These are phyloP conservation scores for Drosophila pseudotalamancana DNA, from an alignment of 2,888 invertebrate species.

Conservation along the genomic window DNA sequence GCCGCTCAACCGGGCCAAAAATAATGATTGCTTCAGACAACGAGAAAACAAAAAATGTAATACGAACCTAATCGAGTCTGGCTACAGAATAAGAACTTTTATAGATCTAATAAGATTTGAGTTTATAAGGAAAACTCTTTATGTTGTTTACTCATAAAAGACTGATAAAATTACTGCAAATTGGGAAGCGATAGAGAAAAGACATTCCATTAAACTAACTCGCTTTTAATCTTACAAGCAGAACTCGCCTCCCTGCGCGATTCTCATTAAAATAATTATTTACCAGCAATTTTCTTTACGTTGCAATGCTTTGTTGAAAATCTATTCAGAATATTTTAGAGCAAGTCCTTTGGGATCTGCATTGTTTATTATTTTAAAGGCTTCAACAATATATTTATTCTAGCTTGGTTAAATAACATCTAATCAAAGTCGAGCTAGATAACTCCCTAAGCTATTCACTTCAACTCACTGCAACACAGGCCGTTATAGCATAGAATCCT, in stretches of 20 bases:
- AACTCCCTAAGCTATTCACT: constrained; percentile 1
- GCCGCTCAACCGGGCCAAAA: constrained; percentile 5
- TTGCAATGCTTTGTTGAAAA: too few species aligned
- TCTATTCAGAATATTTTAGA: too few species aligned
- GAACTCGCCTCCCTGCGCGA: too few species aligned
- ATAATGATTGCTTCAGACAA: constrained; percentile 21
- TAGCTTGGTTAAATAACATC: constrained; percentile 10
- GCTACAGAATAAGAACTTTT: background rate
- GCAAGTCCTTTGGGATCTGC: too few species aligned
- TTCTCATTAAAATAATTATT: too few species aligned
- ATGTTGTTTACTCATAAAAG: background rate
- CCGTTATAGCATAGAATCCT: constrained; percentile 23
- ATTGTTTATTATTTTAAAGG: background rate
- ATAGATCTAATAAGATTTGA: constrained; percentile 2
- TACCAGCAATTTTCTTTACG: too few species aligned
- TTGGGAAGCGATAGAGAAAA: too few species aligned
- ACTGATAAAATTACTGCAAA: too few species aligned
- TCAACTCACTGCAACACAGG: constrained; percentile 13
- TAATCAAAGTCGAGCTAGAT: constrained; percentile 19
- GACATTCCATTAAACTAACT: too few species aligned
- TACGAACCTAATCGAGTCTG: constrained; percentile 35
- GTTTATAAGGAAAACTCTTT: background rate
- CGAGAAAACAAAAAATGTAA: constrained; percentile 10
- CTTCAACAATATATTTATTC: background rate
- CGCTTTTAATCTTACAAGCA: too few species aligned